A percentile compares a stretch with the other conserved stretches of the same genome.
Evolutionary conservation across 2,888 invertebrate species (phyloP).

Genomic region (Meiosimyza platycephala): DNA sequence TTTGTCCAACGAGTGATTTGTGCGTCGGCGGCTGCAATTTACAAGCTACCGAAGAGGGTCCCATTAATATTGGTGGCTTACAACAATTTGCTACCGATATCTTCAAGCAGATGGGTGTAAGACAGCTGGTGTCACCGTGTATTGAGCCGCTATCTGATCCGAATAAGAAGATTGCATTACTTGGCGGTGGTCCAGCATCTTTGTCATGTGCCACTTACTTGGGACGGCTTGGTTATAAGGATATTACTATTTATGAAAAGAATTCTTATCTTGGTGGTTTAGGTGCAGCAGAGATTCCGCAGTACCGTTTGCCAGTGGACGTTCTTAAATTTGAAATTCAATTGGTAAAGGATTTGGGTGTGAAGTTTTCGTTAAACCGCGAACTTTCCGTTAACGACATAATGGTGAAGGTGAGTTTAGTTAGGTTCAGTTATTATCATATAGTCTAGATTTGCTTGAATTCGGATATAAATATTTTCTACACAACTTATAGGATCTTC

Average conservation of each 20-base stretch:
- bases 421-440: neutral
- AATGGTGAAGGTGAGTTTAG: conserved; percentile 73
- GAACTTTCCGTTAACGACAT: conserved; percentile 78
- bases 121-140: conserved; percentile 84
- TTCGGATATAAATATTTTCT: neutral
- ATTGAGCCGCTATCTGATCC: conserved; percentile 68
- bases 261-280: conserved; percentile 89
- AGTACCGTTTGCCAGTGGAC: conserved; percentile 92
- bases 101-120: conserved; percentile 94
- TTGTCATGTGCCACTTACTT: conserved; percentile 97
- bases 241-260: conserved; percentile 94
- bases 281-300: conserved; percentile 95
- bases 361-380: conserved; percentile 83
- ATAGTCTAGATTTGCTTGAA: neutral
- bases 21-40: conserved; percentile 99
- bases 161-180: conserved; percentile 78
- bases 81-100: conserved; percentile 98
- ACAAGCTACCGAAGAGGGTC: conserved; percentile 94
- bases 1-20: conserved; percentile 97
- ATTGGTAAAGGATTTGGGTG: conserved; percentile 91
- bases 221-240: conserved; percentile 89
- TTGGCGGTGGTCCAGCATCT: conserved; percentile 97
- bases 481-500: conserved; percentile 71
- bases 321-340: conserved; percentile 94
- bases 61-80: conserved; percentile 98